phyloP scores from a whole-genome alignment of 2,797 vertebrate species.

The Megaceryle alcyon region DNA sequence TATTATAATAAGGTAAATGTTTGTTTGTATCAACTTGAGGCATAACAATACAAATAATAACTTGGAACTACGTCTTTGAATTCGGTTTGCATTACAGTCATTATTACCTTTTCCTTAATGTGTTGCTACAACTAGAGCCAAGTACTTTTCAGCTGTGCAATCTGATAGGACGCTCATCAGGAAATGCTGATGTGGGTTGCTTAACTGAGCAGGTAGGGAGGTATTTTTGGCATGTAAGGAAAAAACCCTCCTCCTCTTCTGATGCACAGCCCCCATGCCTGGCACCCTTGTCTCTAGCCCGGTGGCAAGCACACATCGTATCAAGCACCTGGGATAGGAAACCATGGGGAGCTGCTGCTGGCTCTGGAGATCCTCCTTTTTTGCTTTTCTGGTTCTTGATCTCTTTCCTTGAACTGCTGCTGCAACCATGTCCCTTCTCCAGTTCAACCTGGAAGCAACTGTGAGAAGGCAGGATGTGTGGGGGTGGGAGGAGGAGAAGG shows the following conservation, averaged over 20 bases:
- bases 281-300: neutral
- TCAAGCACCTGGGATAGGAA: neutral
- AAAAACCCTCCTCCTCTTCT: constrained; percentile 15
- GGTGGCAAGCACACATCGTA: neutral
- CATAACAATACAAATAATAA: constrained; percentile 63
- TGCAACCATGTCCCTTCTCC: neutral
- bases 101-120: constrained; percentile 62
- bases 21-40: constrained; percentile 59
- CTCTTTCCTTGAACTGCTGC: neutral
- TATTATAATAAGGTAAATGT: constrained; percentile 66
- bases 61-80: constrained; percentile 63
- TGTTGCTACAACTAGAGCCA: constrained; percentile 26
- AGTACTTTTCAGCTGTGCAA: constrained; percentile 24
- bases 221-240: constrained; percentile 39
- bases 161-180: constrained; percentile 43
- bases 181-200: constrained; percentile 55
- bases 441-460: neutral
- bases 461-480: neutral
- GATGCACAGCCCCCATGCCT: neutral
- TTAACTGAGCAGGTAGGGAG: constrained; percentile 47
- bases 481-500: neutral
- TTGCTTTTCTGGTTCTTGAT: neutral
- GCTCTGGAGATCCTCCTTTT: neutral
- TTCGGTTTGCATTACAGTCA: constrained; percentile 59
- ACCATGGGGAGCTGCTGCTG: rapidly evolving